These are phyloP conservation scores for Melanostoma mellinum DNA, from an alignment of 2,888 invertebrate species.

Conservation along the genomic window DNA sequence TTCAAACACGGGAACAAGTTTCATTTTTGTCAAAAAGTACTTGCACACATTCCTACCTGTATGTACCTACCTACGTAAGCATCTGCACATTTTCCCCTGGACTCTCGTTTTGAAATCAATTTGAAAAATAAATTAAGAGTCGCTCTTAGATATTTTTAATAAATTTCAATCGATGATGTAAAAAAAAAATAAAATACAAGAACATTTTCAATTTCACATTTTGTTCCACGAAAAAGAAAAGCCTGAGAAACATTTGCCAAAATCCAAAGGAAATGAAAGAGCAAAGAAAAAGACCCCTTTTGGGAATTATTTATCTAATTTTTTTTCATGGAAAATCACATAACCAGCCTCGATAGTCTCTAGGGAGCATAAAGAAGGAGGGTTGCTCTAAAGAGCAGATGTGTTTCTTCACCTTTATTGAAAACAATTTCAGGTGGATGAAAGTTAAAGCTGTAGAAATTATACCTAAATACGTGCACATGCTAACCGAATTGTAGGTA, in stretches of 20 bases:
- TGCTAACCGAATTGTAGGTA: constrained; percentile 48
- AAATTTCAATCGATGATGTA: constrained; percentile 44
- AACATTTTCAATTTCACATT: constrained; percentile 48
- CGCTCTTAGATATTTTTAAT: constrained; percentile 33
- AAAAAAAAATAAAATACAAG: constrained; percentile 34
- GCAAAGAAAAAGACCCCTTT: constrained; percentile 39
- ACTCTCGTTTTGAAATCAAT: constrained; percentile 41
- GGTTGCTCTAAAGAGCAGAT: constrained; percentile 51
- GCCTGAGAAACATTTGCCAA: constrained; percentile 42
- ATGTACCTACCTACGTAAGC: not conserved
- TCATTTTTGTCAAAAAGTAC: no score
- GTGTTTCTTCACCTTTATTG: constrained; percentile 68
- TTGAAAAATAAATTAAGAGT: constrained; percentile 64
- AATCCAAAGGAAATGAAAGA: constrained; percentile 29
- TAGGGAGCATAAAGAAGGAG: constrained; percentile 5
- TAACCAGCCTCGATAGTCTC: constrained; percentile 36
- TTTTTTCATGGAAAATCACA: constrained; percentile 53
- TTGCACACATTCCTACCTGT: no score
- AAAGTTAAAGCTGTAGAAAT: constrained; percentile 58
- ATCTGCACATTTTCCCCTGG: not conserved
- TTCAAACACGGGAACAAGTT: no score
- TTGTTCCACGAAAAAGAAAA: constrained; percentile 28
- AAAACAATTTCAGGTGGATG: constrained; percentile 69
- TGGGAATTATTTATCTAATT: constrained; percentile 64
- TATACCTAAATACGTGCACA: constrained; percentile 66